Conservation (phyloP, 1,140 invertebrate genomes). For the Rhagoletis zephyria region DNA sequence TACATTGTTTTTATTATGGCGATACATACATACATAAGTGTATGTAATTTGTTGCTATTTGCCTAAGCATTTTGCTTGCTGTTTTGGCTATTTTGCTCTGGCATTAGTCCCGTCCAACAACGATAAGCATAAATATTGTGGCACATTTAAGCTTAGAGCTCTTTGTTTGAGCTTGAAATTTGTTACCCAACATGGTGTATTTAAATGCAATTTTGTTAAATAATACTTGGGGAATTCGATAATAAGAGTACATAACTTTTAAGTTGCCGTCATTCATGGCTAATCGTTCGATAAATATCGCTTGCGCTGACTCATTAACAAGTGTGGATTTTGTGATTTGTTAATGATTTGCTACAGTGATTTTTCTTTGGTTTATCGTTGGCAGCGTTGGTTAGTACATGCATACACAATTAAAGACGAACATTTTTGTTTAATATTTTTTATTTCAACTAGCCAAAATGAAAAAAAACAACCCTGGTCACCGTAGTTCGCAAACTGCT, state of each 20-base stretch:
- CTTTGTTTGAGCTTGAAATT: slow-evolving; percentile 52
- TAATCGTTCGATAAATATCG: background rate
- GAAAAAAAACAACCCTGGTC: too few species aligned
- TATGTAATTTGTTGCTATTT: background rate
- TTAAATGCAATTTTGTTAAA: slow-evolving; percentile 57
- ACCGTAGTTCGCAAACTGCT: too few species aligned
- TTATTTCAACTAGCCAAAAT: background rate
- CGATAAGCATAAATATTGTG: slow-evolving; percentile 19
- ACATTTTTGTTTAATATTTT: background rate
- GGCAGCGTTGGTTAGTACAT: background rate
- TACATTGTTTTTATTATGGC: slow-evolving; percentile 7
- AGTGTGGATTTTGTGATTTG: background rate
- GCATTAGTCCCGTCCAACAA: slow-evolving; percentile 10
- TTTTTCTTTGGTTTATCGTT: background rate
- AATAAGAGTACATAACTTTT: background rate
- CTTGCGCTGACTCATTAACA: slow-evolving; percentile 10
- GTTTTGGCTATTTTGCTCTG: slow-evolving; percentile 55
- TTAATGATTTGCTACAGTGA: slow-evolving; percentile 19
- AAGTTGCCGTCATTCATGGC: background rate
- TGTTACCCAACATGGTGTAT: slow-evolving; percentile 50
- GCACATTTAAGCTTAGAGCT: background rate
- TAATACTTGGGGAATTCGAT: slow-evolving; percentile 57
- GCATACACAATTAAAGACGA: too few species aligned
- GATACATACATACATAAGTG: background rate
- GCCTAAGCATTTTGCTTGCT: slow-evolving; percentile 57